phyloP scores from a whole-genome alignment of 2,888 invertebrate genomes.

The Resseliella maxima region DNA sequence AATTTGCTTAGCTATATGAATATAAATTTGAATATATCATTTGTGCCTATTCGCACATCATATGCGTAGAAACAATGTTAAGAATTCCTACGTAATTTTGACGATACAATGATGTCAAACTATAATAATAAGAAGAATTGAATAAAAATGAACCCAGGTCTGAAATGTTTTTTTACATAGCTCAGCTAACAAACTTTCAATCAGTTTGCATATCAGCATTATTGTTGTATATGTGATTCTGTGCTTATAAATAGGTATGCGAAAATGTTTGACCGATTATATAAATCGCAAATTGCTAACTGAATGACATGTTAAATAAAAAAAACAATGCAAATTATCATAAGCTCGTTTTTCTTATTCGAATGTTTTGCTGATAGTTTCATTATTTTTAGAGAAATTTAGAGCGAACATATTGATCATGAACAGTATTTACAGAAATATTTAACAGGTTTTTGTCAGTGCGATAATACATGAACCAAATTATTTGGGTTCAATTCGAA shows the following conservation, averaged over 20 bases:
- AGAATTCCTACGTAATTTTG: background rate
- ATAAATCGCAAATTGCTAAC: background rate
- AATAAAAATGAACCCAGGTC: too few species aligned
- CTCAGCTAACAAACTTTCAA: too few species aligned
- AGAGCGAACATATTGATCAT: too few species aligned
- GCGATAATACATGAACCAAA: too few species aligned
- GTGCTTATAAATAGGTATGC: background rate
- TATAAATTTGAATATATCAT: background rate
- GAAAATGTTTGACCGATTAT: background rate
- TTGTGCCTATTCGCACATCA: background rate
- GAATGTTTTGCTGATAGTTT: too few species aligned
- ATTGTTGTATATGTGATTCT: background rate
- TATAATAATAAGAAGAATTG: too few species aligned
- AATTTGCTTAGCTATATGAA: too few species aligned
- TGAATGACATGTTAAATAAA: background rate
- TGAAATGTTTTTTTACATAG: too few species aligned
- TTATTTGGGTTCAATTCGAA: too few species aligned
- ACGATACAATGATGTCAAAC: background rate
- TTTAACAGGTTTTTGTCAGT: too few species aligned
- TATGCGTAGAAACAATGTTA: background rate
- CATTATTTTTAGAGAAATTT: background rate
- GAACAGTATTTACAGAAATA: too few species aligned
- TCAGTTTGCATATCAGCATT: background rate
- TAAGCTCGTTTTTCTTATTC: background rate
- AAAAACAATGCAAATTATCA: constrained; percentile 1